Evolutionary conservation across 2,888 invertebrate species (phyloP).

Genomic region (Idaea straminata): DNA sequence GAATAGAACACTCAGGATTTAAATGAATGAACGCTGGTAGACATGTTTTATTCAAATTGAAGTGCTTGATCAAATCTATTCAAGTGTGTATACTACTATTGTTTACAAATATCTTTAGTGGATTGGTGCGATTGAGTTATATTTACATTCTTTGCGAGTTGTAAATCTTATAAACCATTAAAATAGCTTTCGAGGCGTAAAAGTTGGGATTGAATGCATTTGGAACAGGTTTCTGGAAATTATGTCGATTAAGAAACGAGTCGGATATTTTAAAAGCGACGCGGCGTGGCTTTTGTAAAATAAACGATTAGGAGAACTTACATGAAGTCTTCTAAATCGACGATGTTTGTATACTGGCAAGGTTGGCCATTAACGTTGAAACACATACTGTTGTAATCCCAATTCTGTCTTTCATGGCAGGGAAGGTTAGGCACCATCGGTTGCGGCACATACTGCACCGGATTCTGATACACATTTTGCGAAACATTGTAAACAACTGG

Average conservation of each 20-base stretch:
- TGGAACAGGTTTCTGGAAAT: conserved; percentile 13
- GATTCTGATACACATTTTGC: conserved; percentile 39
- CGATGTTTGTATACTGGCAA: conserved; percentile 83
- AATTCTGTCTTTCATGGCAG: conserved; percentile 72
- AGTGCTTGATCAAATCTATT: background rate
- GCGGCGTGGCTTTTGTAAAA: background rate
- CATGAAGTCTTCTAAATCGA: conserved; percentile 89
- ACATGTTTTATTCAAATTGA: background rate
- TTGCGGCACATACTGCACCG: conserved; percentile 37
- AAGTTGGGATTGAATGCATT: conserved; percentile 10
- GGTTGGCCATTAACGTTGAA: conserved; percentile 83
- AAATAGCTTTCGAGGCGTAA: conserved; percentile 14
- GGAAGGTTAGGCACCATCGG: conserved; percentile 61
- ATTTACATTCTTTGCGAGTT: background rate
- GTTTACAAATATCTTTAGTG: background rate
- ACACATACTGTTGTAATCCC: conserved; percentile 84
- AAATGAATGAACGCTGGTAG: background rate
- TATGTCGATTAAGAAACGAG: conserved; percentile 7
- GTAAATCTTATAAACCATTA: conserved; percentile 17
- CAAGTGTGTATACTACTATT: background rate
- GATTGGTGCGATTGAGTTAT: background rate
- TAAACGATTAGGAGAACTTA: conserved; percentile 69
- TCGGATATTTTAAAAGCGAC: conserved; percentile 7
- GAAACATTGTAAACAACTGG: conserved; percentile 42
- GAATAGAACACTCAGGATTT: background rate